phyloP scores from a whole-genome alignment of 1,140 invertebrate genomes.

The Phymorhynchus buccinoides region DNA sequence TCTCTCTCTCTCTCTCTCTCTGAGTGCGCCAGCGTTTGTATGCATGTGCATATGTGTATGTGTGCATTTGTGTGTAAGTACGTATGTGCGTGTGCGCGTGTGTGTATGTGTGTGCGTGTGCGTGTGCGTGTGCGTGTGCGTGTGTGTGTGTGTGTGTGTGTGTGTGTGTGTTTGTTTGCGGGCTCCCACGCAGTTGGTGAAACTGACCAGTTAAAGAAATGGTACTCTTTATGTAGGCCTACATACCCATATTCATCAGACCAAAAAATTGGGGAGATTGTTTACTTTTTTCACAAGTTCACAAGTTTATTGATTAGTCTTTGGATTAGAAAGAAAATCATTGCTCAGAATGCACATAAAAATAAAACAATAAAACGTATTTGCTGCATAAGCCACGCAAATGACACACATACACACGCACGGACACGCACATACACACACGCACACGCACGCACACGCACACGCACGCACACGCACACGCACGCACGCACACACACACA shows the following conservation, averaged over 20 bases:
- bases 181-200: background rate
- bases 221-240: too few species aligned
- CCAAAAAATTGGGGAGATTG: too few species aligned
- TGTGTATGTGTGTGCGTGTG: background rate
- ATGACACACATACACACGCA: too few species aligned
- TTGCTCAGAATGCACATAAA: background rate
- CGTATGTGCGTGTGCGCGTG: background rate
- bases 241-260: too few species aligned
- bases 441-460: background rate
- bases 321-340: background rate
- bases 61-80: background rate
- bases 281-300: too few species aligned
- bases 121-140: background rate
- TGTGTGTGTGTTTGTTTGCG: background rate
- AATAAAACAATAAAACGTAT: too few species aligned
- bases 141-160: constrained; percentile 3
- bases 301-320: too few species aligned
- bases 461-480: background rate
- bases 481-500: too few species aligned
- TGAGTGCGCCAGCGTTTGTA: background rate
- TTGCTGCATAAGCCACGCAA: too few species aligned
- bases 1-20: too few species aligned
- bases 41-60: background rate
- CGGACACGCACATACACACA: too few species aligned
- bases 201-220: too few species aligned